A percentile compares a stretch with the other conserved stretches of the same genome.
phyloP scores from a whole-genome alignment of 2,888 invertebrate species.

The Plagodis dolabraria region DNA sequence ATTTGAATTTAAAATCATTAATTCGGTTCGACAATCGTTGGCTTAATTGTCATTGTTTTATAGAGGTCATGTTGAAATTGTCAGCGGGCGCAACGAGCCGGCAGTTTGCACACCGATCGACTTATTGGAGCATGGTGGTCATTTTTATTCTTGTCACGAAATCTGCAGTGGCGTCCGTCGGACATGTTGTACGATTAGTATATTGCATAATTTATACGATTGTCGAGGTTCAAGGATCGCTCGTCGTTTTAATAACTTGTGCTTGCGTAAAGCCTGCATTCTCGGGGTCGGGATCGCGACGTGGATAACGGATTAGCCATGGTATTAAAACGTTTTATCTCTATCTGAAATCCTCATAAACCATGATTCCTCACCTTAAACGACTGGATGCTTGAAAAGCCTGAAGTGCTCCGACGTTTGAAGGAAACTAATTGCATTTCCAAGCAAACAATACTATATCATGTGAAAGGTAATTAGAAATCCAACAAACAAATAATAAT shows the following conservation, averaged over 20 bases:
- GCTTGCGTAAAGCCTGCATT: conserved; percentile 31
- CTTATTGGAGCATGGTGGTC: conserved; percentile 78
- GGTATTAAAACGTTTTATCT: conserved; percentile 42
- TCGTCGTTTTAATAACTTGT: conserved; percentile 45
- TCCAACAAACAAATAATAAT: neutral
- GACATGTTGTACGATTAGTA: conserved; percentile 66
- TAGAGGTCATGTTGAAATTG: conserved; percentile 71
- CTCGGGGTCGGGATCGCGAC: conserved; percentile 35
- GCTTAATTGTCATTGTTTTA: conserved; percentile 72
- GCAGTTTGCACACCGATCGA: conserved; percentile 69
- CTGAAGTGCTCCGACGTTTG: conserved; percentile 14
- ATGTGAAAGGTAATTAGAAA: neutral
- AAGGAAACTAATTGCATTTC: conserved; percentile 17
- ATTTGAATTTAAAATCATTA: conserved; percentile 55
- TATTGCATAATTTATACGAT: conserved; percentile 64
- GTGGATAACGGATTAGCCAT: conserved; percentile 42
- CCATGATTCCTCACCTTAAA: conserved; percentile 37
- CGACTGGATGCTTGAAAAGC: conserved; percentile 32
- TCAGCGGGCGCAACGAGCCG: conserved; percentile 52
- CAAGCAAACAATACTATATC: conserved; percentile 1
- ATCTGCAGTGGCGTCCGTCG: conserved; percentile 54
- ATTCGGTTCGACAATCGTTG: conserved; percentile 55
- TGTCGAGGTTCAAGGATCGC: conserved; percentile 56
- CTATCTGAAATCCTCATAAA: conserved; percentile 37
- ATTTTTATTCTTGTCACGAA: conserved; percentile 76